phyloP scores from a whole-genome alignment of 2,888 invertebrate genomes.

The Leptinotarsa rubiginosa region DNA sequence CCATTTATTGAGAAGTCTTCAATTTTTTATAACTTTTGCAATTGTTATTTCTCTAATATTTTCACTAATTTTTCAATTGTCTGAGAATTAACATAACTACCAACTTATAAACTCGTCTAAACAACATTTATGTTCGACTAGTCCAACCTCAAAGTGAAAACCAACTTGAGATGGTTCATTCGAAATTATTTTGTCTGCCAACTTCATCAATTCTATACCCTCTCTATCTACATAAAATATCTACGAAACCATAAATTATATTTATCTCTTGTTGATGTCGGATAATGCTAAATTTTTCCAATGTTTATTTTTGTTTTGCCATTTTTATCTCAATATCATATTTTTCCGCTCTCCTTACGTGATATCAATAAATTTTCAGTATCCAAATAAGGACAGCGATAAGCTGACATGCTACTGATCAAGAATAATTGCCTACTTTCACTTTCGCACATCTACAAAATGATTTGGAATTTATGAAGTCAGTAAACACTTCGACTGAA shows the following conservation, averaged over 20 bases:
- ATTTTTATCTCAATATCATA: background rate
- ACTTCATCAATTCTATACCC: too few relatives aligned
- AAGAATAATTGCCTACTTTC: background rate
- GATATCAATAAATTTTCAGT: background rate
- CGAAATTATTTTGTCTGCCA: too few relatives aligned
- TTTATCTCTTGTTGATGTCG: background rate
- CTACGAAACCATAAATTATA: background rate
- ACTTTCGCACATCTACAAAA: background rate
- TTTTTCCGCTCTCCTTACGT: background rate
- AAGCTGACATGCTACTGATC: background rate
- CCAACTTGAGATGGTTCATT: too few relatives aligned
- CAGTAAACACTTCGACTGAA: background rate
- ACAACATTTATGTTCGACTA: too few relatives aligned
- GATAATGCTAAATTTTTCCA: background rate
- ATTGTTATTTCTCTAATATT: too few relatives aligned
- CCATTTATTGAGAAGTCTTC: too few relatives aligned
- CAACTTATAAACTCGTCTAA: too few relatives aligned
- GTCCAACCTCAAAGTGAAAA: too few relatives aligned
- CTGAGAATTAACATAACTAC: too few relatives aligned
- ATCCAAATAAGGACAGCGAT: slow-evolving; percentile 1
- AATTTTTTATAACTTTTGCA: too few relatives aligned
- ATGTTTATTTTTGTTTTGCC: background rate
- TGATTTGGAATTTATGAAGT: slow-evolving; percentile 5
- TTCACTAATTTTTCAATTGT: too few relatives aligned
- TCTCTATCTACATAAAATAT: too few relatives aligned